Evolutionary conservation across 1,140 invertebrate species (phyloP).

Genomic region (Bombus huntii): DNA sequence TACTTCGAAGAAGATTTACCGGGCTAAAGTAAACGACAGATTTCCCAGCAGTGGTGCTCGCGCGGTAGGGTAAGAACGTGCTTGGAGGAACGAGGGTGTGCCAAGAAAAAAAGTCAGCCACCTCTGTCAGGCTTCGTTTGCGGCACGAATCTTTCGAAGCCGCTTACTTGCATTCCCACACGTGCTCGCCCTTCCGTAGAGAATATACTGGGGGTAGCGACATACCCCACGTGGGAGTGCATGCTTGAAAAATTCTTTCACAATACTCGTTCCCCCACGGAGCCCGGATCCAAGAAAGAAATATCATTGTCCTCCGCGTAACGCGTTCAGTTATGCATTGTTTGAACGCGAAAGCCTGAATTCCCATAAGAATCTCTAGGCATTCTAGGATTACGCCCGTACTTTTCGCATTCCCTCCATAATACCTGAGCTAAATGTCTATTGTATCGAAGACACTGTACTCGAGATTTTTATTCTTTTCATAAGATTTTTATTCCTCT

Average conservation of each 20-base stretch:
- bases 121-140: slow-evolving; percentile 18
- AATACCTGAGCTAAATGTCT: not conserved
- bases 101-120: slow-evolving; percentile 32
- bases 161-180: slow-evolving; percentile 65
- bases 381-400: slow-evolving; percentile 28
- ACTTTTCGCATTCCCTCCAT: not conserved
- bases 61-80: slow-evolving; percentile 37
- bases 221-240: slow-evolving; percentile 64
- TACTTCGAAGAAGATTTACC: not conserved
- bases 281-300: slow-evolving; percentile 43
- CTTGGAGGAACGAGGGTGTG: slow-evolving; percentile 56
- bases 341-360: slow-evolving; percentile 47
- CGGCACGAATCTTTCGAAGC: slow-evolving; percentile 47
- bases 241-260: slow-evolving; percentile 62
- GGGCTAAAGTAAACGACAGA: slow-evolving; percentile 3
- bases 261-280: slow-evolving; percentile 63
- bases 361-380: slow-evolving; percentile 42
- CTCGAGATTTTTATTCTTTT: not conserved
- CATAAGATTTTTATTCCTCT: too few species aligned
- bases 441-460: not conserved
- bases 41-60: slow-evolving; percentile 22
- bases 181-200: slow-evolving; percentile 43
- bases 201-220: slow-evolving; percentile 46
- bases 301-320: slow-evolving; percentile 62
- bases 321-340: slow-evolving; percentile 54